These are phyloP conservation scores for Ectemnius lituratus DNA, from an alignment of 2,888 invertebrate species.

Conservation along the genomic window DNA sequence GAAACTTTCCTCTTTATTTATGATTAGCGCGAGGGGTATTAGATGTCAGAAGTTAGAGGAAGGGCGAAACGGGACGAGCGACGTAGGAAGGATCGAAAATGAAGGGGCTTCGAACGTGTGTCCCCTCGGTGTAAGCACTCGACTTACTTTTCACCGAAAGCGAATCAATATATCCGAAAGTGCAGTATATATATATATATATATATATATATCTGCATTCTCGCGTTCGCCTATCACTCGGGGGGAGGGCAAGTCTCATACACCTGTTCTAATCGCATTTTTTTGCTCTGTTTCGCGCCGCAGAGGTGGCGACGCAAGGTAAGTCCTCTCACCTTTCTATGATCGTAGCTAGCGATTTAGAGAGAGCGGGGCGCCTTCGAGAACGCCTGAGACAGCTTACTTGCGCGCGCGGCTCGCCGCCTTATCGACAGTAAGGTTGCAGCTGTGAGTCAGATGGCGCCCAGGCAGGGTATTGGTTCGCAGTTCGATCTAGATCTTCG, in stretches of 20 bases:
- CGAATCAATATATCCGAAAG: no score
- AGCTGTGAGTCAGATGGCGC: slow-evolving; percentile 2
- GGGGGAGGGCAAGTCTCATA: neutral
- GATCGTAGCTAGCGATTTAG: slow-evolving; percentile 24
- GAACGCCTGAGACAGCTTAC: neutral
- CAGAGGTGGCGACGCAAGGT: slow-evolving; percentile 76
- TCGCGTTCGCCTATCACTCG: no score
- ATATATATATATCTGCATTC: no score
- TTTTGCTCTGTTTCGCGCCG: slow-evolving; percentile 73
- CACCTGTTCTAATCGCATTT: slow-evolving; percentile 65
- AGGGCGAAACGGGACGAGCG: no score
- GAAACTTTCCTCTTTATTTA: no score
- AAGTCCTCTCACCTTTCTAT: slow-evolving; percentile 63
- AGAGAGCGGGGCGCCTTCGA: neutral
- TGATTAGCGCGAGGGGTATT: no score
- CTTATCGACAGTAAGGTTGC: neutral
- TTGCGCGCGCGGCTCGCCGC: slow-evolving; percentile 25
- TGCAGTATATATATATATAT: no score
- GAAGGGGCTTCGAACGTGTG: neutral
- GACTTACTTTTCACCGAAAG: no score
- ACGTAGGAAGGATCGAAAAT: neutral
- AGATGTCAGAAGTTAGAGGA: no score
- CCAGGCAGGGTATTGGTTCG: neutral
- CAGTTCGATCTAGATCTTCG: neutral
- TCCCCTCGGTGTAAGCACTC: neutral